Evolutionary conservation across 2,113 vertebrate species (phyloP).

Genomic region (Felis catus): DNA sequence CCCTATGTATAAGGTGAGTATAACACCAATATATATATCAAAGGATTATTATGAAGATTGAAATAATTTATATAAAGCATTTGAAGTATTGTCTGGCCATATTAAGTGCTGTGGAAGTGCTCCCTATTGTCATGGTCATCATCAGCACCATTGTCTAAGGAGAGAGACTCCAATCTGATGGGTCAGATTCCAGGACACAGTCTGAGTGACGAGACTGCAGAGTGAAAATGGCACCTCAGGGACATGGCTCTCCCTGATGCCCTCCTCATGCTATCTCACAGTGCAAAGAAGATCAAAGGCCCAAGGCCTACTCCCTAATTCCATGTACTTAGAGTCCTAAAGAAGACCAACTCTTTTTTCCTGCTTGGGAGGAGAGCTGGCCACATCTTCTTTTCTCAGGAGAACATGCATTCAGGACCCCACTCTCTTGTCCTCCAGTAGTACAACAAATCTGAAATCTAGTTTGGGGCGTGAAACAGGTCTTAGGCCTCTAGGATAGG

Average conservation of each 20-base stretch:
- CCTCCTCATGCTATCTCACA: not conserved
- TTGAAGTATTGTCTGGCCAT: not conserved
- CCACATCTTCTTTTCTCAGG: not conserved
- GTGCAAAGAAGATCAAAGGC: not conserved
- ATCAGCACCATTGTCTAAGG: not conserved
- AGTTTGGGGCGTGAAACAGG: not conserved
- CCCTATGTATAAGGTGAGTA: not conserved
- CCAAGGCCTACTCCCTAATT: not conserved
- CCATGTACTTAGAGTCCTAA: not conserved
- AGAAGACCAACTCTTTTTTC: not conserved
- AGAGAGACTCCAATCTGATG: not conserved
- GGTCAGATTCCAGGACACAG: not conserved
- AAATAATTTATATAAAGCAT: not conserved
- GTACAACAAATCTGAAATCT: not conserved
- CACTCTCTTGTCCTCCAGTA: not conserved
- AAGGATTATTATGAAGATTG: not conserved
- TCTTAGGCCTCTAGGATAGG: not conserved
- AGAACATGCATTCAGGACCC: not conserved
- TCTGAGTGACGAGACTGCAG: too few species aligned
- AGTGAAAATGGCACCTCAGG: not conserved
- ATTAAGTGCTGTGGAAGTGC: not conserved
- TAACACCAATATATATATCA: not conserved
- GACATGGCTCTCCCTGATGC: accelerated
- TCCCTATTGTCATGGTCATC: not conserved
- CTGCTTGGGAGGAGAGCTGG: not conserved